Evolutionary conservation across 2,797 vertebrate genomes (phyloP), one percentile per base, ranked within the genome.

Genomic region (Anas flavirostris): DNA sequence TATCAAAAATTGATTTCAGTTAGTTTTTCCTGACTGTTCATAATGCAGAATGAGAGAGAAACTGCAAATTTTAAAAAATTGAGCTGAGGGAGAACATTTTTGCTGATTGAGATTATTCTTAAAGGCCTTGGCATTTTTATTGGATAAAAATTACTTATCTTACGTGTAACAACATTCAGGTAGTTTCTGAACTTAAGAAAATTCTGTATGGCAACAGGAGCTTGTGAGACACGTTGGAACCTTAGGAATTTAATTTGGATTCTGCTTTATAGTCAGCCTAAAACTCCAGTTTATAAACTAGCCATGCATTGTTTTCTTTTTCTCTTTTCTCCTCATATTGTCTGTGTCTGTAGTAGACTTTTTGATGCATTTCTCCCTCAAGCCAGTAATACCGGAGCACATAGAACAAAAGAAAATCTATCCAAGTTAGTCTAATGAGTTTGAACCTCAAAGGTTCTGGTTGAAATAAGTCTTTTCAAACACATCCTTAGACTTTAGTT

Each of bases 361-460:
- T 91, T 76, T 52, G 31, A 43, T 41, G 11, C 77, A 43, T 64
- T 90, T 81, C 44, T 80, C 89, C 78, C 35, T 79, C 48, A 66
- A 73, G 5, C 31, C 31, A 53, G 17, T 70, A 68, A 52, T 46
- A 26, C 53, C 43, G 33, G 89, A 80, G 39, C 25, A 68, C 0
- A 0, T 3, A 72, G 37, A 92, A 50, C 35, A 82, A 72, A 92
- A 80, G 31, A 44, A 89, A 85, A 92, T 80, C 31, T 93, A 26
- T 90, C 84, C 5, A 16, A 74, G 41, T 92, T 75, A 58, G 16
- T 88, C 29, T 83, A 81, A 88, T 73, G 62, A 81, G 33, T 91
- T 78, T 78, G 62, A 94, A 69, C 50, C 16, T 75, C 50, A 66
- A 64, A 93, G 41, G 64, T 82, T 89, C 75, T 72, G 66, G 28